Evolutionary conservation across 2,113 vertebrate species (phyloP).

Genomic region (Gnathonemus echidnorhynchus): DNA sequence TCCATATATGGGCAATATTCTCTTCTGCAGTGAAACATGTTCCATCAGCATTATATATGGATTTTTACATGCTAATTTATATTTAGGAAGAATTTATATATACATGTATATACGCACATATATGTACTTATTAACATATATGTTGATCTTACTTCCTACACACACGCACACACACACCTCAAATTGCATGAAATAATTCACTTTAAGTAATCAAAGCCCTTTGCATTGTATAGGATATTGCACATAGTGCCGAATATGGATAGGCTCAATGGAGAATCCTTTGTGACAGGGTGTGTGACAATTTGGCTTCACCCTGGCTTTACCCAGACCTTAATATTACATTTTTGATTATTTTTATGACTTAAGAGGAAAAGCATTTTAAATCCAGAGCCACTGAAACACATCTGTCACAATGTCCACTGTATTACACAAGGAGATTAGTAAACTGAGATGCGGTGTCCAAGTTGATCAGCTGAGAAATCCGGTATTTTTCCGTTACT

Average conservation of each 20-base stretch:
- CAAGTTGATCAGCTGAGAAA: slow-evolving; percentile 10
- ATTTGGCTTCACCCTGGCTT: background rate
- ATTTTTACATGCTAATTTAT: background rate
- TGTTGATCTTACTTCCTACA: background rate
- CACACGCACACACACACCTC: background rate
- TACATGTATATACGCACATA: background rate
- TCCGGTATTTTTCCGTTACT: background rate
- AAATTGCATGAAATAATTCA: background rate
- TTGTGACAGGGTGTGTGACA: background rate
- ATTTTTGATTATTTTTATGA: background rate
- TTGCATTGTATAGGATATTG: background rate
- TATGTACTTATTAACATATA: background rate
- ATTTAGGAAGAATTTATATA: background rate
- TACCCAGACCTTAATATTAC: background rate
- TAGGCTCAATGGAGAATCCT: background rate
- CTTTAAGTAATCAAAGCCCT: background rate
- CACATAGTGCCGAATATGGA: background rate
- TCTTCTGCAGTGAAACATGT: background rate
- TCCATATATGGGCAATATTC: background rate
- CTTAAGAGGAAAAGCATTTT: background rate
- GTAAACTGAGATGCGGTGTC: background rate
- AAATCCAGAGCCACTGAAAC: background rate
- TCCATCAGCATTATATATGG: background rate
- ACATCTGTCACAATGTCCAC: slow-evolving; percentile 19
- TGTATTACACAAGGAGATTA: slow-evolving; percentile 27